These are phyloP conservation scores for Bicyclus anynana DNA, from an alignment of 1,140 invertebrate species.

Conservation along the genomic window DNA sequence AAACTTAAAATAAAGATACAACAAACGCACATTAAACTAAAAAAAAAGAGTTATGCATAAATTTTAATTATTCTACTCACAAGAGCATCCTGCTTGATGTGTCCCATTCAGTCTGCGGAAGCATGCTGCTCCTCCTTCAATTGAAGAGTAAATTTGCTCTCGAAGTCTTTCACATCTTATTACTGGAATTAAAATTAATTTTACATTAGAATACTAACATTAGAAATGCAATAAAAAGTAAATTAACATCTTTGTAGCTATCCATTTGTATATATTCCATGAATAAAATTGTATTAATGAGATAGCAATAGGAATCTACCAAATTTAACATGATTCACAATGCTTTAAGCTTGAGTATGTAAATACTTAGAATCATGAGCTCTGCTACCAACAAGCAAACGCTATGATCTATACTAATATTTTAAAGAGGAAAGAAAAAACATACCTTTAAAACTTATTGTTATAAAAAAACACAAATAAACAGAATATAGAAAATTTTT, in stretches of 20 bases:
- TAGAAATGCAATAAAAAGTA: too few species aligned
- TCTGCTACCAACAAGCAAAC: too few species aligned
- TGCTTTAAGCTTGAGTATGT: too few species aligned
- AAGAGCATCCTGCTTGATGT: constrained; percentile 94
- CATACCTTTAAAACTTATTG: not conserved
- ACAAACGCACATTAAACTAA: not conserved
- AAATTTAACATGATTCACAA: too few species aligned
- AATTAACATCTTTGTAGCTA: too few species aligned
- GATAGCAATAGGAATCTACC: too few species aligned
- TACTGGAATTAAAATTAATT: constrained; percentile 1
- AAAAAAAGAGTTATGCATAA: not conserved
- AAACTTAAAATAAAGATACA: too few species aligned
- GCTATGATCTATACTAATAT: too few species aligned
- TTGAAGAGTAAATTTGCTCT: constrained; percentile 88
- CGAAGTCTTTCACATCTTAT: constrained; percentile 79
- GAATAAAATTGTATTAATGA: not conserved
- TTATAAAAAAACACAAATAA: not conserved
- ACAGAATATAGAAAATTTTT: not conserved
- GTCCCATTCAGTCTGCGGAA: constrained; percentile 94
- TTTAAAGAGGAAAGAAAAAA: not conserved
- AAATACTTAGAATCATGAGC: too few species aligned
- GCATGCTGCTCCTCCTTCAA: constrained; percentile 86
- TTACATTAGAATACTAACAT: too few species aligned
- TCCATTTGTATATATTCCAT: too few species aligned
- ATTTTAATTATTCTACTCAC: constrained; percentile 77